Base-by-base conservation (phyloP, 2,888 invertebrate genomes). In the Tetheella fluctuosa region DNA sequence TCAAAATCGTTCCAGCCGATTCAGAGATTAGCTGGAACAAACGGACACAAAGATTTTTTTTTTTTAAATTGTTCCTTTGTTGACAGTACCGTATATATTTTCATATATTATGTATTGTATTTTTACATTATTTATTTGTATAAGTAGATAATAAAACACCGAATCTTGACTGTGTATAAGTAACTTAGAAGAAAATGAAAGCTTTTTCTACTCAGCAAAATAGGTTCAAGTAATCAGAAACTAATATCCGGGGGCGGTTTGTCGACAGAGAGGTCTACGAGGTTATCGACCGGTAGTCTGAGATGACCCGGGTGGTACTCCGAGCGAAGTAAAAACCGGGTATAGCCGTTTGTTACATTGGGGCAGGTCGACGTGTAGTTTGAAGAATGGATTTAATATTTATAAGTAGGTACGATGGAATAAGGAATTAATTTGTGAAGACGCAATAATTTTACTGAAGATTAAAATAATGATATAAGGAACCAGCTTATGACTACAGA, bases 231-330 rank as follows among this genome's bases (percentile, higher is more conserved):
- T 70, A 67, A 68, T 59, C 61, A 62, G 64, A 55, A 69, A 71
- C 69, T 67, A 69, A 68, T 74, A 69, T 68, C 72, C 70, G 63
- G 62, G 57, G 65, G 64, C 68, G 60, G 63, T 61, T 30, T 15
- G 58, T 34, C 52, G 52, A 30, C 60, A 56, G 57, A 34, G 39
- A 61, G 58, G 59, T 59, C 59, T 67, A 63, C n/a, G 39, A 39
- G 76, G 77, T 76, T 73, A 74, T 74, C 71, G 80, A 64, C 77
- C 79, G 74, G 64, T 17, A 7, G 17, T 10, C 10, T 20, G 48
- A 48, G 48, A 48, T 48, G 48, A 48, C 48, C 64, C 54, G 69
- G 73, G 62, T 71, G 66, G 75, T 73, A 75, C 78, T 74, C 73
- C 70, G 70, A 75, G 74, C 70, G 60, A 65, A 67, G 71, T 69